Conservation (phyloP, 2,113 vertebrate genomes). For the Redunca redunca region DNA sequence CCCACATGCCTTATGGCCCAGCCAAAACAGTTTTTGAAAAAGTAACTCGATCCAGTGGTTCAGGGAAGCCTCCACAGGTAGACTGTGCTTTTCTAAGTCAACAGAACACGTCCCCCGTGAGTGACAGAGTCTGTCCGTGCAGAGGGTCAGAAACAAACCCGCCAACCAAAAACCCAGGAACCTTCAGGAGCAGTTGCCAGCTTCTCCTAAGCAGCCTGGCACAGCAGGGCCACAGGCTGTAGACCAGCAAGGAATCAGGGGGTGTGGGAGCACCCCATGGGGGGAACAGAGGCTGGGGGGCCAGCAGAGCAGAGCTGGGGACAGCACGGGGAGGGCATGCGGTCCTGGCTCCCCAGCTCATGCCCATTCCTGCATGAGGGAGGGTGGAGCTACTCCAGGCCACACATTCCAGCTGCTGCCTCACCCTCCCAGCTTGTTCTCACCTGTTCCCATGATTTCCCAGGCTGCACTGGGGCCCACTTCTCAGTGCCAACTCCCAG, state of each 20-base stretch:
- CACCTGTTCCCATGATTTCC: background rate
- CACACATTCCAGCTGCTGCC: slow-evolving; percentile 8
- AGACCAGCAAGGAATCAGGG: background rate
- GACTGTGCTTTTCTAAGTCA: background rate
- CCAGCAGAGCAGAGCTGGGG: background rate
- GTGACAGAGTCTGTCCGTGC: background rate
- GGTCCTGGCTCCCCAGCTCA: background rate
- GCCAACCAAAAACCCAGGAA: background rate
- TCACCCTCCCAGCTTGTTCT: slow-evolving; percentile 21
- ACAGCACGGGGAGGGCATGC: fast-evolving
- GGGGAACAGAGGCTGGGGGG: background rate
- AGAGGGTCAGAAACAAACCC: background rate
- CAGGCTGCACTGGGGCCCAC: background rate
- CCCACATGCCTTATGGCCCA: background rate
- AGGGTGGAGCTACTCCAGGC: background rate
- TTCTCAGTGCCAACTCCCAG: slow-evolving; percentile 40
- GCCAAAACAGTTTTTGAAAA: background rate
- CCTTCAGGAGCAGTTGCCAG: background rate
- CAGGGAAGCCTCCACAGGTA: background rate
- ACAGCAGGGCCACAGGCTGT: background rate
- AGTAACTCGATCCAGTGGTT: background rate
- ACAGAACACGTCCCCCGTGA: fast-evolving
- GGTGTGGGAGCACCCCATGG: fast-evolving
- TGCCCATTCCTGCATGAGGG: background rate
- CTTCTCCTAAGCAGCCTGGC: background rate